Evolutionary conservation across 2,113 vertebrate species (phyloP).

Genomic region (Bubalus kerabau): DNA sequence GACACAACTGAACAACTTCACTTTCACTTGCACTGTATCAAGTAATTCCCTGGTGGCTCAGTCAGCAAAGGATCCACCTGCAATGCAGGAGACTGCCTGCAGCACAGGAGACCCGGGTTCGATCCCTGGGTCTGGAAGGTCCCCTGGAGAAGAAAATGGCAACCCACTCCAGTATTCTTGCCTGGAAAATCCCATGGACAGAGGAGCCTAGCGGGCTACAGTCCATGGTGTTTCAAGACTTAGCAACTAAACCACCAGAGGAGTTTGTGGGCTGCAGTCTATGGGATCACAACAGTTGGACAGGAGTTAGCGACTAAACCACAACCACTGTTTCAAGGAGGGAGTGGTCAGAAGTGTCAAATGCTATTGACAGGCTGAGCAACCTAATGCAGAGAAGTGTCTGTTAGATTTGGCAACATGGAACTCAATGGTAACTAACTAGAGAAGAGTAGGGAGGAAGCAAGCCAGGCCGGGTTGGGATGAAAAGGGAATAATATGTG

Average conservation of each 20-base stretch:
- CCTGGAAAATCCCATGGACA: background rate
- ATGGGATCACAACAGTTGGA: background rate
- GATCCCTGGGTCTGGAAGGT: background rate
- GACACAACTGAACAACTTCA: no score
- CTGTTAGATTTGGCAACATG: background rate
- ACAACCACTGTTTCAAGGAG: background rate
- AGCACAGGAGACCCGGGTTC: background rate
- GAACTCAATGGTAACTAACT: background rate
- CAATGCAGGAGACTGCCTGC: background rate
- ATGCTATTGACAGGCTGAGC: background rate
- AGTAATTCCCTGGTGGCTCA: background rate
- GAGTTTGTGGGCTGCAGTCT: background rate
- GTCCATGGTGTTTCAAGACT: background rate
- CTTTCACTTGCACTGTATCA: background rate
- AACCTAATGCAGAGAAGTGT: background rate
- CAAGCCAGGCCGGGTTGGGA: background rate
- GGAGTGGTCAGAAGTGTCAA: background rate
- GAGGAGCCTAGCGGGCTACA: background rate
- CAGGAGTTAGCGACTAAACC: background rate
- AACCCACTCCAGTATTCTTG: background rate
- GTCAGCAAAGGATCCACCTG: background rate
- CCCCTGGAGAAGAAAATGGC: background rate
- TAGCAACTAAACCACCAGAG: background rate
- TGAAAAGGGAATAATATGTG: background rate
- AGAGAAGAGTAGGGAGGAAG: background rate